phyloP scores from a whole-genome alignment of 2,113 vertebrate species.

The Bubo bubo region DNA sequence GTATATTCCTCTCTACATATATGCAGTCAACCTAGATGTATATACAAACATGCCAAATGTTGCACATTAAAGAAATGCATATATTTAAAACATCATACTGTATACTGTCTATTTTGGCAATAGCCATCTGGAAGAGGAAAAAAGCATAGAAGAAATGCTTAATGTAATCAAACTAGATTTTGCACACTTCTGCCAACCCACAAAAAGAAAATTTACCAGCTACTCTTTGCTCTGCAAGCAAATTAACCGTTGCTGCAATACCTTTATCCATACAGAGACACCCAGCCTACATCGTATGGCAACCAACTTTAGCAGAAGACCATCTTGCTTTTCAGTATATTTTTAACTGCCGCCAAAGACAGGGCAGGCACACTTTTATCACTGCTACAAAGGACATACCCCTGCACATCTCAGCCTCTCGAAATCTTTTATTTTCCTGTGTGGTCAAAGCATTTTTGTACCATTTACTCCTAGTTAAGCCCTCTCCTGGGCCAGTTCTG shows the following conservation, averaged over 20 bases:
- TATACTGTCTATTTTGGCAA: conserved; percentile 24
- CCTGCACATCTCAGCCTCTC: background rate
- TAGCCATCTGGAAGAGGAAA: conserved; percentile 18
- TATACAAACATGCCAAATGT: conserved; percentile 41
- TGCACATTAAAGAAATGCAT: background rate
- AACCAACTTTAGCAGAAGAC: background rate
- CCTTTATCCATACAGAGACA: background rate
- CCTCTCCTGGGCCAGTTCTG: background rate
- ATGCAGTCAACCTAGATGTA: background rate
- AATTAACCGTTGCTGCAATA: background rate
- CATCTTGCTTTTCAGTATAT: background rate
- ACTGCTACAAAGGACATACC: accelerated
- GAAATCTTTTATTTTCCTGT: background rate
- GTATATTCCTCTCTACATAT: background rate
- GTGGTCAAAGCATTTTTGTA: background rate
- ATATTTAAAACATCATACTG: conserved; percentile 19
- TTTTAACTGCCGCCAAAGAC: background rate
- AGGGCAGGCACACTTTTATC: background rate
- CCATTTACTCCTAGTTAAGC: background rate
- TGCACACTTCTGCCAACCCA: background rate
- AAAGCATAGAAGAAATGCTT: background rate
- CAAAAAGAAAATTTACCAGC: background rate
- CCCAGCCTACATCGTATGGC: accelerated
- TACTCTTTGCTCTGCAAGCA: background rate
- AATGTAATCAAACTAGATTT: background rate